These are phyloP conservation scores for Pachyseris speciosa DNA, from an alignment of 64 coral and sea anemone genomes.

Conservation along the genomic window DNA sequence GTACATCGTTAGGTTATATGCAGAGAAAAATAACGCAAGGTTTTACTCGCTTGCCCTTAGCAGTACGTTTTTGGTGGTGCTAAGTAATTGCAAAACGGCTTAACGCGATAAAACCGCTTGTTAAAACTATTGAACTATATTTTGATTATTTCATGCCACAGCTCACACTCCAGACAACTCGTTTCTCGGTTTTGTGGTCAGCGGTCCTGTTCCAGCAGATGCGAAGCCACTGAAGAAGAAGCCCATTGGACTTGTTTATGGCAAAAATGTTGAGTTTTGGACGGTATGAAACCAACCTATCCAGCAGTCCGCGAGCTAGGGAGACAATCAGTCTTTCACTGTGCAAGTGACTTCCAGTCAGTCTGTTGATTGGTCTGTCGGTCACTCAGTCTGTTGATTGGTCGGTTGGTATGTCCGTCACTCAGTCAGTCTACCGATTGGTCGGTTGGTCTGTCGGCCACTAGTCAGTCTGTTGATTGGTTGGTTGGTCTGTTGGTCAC, in stretches of 20 bases:
- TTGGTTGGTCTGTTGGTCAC: neutral
- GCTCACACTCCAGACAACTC: constrained; percentile 97
- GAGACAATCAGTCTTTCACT: no score
- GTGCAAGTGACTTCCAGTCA: neutral
- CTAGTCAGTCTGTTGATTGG: neutral
- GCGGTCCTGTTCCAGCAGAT: constrained; percentile 43
- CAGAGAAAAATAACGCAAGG: no score
- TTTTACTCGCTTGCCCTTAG: no score
- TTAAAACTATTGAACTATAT: neutral
- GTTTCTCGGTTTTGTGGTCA: constrained; percentile 92
- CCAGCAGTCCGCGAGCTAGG: no score
- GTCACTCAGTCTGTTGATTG: neutral
- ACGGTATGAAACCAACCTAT: constrained; percentile 8
- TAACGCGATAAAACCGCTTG: neutral
- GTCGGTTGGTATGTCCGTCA: neutral
- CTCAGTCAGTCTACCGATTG: neutral
- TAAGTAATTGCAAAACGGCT: neutral
- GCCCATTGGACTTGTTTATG: constrained; percentile 87
- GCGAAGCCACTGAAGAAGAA: constrained; percentile 42
- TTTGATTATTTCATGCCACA: constrained; percentile 11
- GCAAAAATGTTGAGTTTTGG: constrained; percentile 82
- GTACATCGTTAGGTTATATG: no score
- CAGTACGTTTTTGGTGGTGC: no score
- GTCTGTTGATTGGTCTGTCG: neutral
- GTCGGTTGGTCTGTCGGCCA: neutral